A percentile compares a stretch with the other conserved stretches of the same genome.
phyloP scores from a whole-genome alignment of 1,140 invertebrate species.

The Sycobia sp. region DNA sequence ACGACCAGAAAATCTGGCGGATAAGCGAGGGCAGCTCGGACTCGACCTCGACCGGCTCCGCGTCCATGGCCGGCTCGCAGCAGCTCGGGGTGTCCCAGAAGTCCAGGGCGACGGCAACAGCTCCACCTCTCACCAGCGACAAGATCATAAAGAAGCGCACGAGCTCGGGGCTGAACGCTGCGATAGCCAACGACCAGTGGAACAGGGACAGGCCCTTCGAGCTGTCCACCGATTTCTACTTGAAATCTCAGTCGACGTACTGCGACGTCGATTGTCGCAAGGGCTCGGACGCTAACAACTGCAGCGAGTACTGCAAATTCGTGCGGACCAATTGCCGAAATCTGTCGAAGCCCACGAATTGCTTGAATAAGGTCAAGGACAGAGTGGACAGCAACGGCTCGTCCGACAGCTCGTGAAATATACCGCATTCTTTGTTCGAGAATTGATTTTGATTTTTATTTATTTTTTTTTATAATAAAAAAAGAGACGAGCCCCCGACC shows the following conservation, averaged over 20 bases:
- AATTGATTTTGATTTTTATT: neutral
- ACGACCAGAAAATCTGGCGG: slow-evolving; percentile 4
- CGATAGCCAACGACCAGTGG: neutral
- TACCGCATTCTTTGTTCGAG: neutral
- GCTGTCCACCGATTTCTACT: slow-evolving; percentile 3
- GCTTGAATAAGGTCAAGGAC: neutral
- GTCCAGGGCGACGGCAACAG: neutral
- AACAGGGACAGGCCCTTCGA: neutral
- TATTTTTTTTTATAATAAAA: neutral
- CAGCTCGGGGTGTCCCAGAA: too few species aligned
- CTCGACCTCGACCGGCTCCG: neutral
- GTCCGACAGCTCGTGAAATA: neutral
- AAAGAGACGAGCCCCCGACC: too few species aligned
- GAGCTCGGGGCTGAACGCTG: slow-evolving; percentile 1
- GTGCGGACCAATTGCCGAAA: slow-evolving; percentile 5
- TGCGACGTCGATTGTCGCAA: neutral
- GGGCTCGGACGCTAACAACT: neutral
- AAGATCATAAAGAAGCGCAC: slow-evolving; percentile 1
- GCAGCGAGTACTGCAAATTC: slow-evolving; percentile 2
- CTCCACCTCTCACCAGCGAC: neutral
- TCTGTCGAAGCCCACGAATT: neutral
- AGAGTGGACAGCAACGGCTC: neutral
- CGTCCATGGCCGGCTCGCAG: too few species aligned
- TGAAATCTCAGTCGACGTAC: neutral
- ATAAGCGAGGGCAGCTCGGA: neutral